These are phyloP conservation scores for Gandaritis pyraliata DNA, from an alignment of 2,888 invertebrate genomes.

Conservation along the genomic window DNA sequence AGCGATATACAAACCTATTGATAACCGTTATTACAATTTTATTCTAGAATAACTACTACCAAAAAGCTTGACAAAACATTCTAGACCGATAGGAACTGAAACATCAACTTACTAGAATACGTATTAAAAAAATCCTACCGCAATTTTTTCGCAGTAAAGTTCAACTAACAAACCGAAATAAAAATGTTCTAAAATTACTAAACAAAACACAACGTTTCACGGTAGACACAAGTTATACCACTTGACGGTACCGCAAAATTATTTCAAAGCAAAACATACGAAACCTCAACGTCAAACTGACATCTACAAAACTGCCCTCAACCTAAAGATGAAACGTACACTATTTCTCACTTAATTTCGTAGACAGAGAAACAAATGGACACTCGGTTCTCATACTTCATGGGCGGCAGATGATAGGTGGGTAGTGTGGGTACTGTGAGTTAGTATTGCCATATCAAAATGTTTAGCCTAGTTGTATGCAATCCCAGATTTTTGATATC, in stretches of 20 bases:
- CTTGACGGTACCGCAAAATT: constrained; percentile 28
- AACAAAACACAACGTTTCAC: constrained; percentile 8
- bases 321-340: constrained; percentile 47
- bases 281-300: constrained; percentile 39
- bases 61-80: constrained; percentile 74
- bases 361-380: too few species aligned
- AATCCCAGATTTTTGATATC: too few species aligned
- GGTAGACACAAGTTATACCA: constrained; percentile 13
- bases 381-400: too few species aligned
- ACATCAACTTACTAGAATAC: constrained; percentile 49
- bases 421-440: too few species aligned
- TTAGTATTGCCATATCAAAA: too few species aligned
- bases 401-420: too few species aligned
- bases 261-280: constrained; percentile 21
- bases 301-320: constrained; percentile 42
- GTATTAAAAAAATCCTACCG: constrained; percentile 22
- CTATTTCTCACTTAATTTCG: constrained; percentile 71
- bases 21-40: constrained; percentile 37
- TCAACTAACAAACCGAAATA: constrained; percentile 46
- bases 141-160: constrained; percentile 1
- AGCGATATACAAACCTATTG: constrained; percentile 72
- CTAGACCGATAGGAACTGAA: constrained; percentile 82
- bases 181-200: constrained; percentile 55
- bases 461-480: too few species aligned
- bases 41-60: constrained; percentile 59